Conservation (phyloP, 2,888 invertebrate genomes). For the Drosophila affinis region DNA sequence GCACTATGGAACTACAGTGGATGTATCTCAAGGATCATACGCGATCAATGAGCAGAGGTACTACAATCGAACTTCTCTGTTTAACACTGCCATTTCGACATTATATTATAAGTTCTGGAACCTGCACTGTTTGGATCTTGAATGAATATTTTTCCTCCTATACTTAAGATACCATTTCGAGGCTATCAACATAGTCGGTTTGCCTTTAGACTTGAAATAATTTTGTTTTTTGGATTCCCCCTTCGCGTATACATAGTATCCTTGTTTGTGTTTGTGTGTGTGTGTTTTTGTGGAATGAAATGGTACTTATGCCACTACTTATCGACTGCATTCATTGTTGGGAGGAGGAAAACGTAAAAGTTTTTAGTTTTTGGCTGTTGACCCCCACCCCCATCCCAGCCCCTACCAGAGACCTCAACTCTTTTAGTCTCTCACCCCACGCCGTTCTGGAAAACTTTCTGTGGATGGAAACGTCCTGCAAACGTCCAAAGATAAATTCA, state of each 20-base stretch:
- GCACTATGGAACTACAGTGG: too few species aligned
- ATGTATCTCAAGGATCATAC: not conserved
- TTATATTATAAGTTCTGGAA: too few species aligned
- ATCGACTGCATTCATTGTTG: slow-evolving; percentile 78
- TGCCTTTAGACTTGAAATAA: not conserved
- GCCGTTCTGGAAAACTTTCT: slow-evolving; percentile 28
- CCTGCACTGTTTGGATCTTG: too few species aligned
- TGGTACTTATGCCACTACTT: slow-evolving; percentile 75
- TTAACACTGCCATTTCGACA: too few species aligned
- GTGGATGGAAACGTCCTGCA: slow-evolving; percentile 53
- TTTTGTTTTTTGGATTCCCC: slow-evolving; percentile 19
- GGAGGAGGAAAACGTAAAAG: slow-evolving; percentile 47
- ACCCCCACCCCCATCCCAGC: slow-evolving; percentile 14
- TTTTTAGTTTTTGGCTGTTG: slow-evolving; percentile 62
- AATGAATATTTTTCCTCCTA: too few species aligned
- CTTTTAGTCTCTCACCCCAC: slow-evolving; percentile 1
- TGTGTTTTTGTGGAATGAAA: slow-evolving; percentile 60
- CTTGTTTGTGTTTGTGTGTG: slow-evolving; percentile 38
- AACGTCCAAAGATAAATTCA: slow-evolving; percentile 50
- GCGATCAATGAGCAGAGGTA: too few species aligned
- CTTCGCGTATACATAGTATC: not conserved
- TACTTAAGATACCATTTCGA: not conserved
- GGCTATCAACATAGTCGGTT: not conserved
- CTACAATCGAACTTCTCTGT: too few species aligned
- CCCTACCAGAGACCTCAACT: not conserved